Base-by-base conservation (phyloP, 2,888 invertebrate genomes). In the Meandrusa payeni region DNA sequence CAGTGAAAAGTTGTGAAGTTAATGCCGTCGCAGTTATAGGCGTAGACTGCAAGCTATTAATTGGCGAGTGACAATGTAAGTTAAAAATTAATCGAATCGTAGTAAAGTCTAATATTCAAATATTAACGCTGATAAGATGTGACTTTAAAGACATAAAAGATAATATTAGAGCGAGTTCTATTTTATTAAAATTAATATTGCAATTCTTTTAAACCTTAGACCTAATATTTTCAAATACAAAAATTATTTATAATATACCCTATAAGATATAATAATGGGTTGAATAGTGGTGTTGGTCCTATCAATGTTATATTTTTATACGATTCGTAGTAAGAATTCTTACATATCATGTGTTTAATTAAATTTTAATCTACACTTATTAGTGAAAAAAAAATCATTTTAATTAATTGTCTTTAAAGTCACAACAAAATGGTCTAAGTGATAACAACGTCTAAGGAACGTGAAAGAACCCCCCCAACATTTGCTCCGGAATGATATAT, bases 381-480 rank as follows among this genome's bases (percentile, higher is more conserved):
- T n/a, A n/a, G n/a, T n/a, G n/a, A n/a, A n/a, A n/a, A n/a, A n/a
- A n/a, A n/a, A n/a, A n/a, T 20, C 10, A 15, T 6, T 41, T 27
- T 41, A 19, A 9, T 31, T 3, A n/a, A 23, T 22, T 3, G 36
- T 37, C 29, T 24, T 15, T 36, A 42, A 24, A 37, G 42, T 42
- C 42, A 42, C 37, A 17, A 28, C 34, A 5, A 34, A 33, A 10
- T 42, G 19, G n/a, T n/a, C n/a, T n/a, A 42, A 42, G 41, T 17
- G 17, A 41, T 5, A 2, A 22, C 11, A 33, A 40, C 11, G 11
- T 10, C 15, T 6, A 10, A 2, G 4, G 9, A 19, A 3, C 15
- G 10, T 1, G 3, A 4, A 9, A 15, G n/a, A n/a, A n/a, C n/a
- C n/a, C n/a, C n/a, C 29, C 28, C 17, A 23, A 29, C 20, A 9